phyloP scores from a whole-genome alignment of 2,888 invertebrate genomes.

The Drosophila hawaiiensis region DNA sequence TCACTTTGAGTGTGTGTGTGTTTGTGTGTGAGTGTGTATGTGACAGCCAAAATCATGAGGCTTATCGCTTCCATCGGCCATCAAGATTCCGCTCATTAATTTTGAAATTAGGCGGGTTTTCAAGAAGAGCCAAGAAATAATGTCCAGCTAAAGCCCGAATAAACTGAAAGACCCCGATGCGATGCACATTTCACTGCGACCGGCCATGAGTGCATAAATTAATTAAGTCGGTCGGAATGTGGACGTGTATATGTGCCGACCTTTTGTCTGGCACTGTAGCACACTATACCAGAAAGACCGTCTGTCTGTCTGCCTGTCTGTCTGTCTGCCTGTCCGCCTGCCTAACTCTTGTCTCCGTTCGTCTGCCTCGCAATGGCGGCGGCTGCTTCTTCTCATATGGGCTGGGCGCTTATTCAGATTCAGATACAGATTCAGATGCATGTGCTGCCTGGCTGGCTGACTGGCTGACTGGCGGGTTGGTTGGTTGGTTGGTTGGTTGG shows the following conservation, averaged over 20 bases:
- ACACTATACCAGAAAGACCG: constrained; percentile 32
- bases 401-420: constrained; percentile 42
- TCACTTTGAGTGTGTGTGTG: constrained; percentile 19
- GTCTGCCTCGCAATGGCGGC: constrained; percentile 47
- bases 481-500: constrained; percentile 15
- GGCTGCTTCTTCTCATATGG: constrained; percentile 25
- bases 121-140: constrained; percentile 74
- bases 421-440: constrained; percentile 40
- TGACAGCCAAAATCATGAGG: constrained; percentile 76
- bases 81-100: constrained; percentile 85
- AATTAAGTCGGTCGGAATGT: constrained; percentile 83
- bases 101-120: constrained; percentile 84
- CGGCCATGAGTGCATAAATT: constrained; percentile 83
- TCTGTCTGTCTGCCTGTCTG: constrained; percentile 14
- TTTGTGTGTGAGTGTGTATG: constrained; percentile 53
- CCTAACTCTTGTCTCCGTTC: constrained; percentile 13
- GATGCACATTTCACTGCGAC: constrained; percentile 61
- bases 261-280: constrained; percentile 83
- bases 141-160: constrained; percentile 68
- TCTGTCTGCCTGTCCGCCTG: background rate
- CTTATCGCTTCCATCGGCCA: constrained; percentile 83
- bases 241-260: constrained; percentile 78
- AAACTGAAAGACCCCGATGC: constrained; percentile 49
- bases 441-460: constrained; percentile 24
- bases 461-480: background rate